These are phyloP conservation scores for Staurois parvus DNA, from an alignment of 2,797 vertebrate genomes.

Conservation along the genomic window DNA sequence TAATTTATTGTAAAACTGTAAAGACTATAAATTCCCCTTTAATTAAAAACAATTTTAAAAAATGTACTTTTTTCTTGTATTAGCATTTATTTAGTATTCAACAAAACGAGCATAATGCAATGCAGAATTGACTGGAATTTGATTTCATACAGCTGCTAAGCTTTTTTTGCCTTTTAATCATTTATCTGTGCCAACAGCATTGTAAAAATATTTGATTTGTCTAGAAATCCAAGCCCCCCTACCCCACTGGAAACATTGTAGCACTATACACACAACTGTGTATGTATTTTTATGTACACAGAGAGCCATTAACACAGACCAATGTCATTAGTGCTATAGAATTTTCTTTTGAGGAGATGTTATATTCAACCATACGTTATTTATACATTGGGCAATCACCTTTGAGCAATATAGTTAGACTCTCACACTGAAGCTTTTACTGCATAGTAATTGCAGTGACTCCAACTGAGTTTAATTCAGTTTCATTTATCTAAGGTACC, in stretches of 20 bases:
- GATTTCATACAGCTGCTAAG: background rate
- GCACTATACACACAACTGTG: slow-evolving; percentile 46
- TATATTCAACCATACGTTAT: slow-evolving; percentile 56
- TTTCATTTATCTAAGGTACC: slow-evolving; percentile 54
- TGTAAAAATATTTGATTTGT: slow-evolving; percentile 17
- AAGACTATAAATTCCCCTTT: too few relatives aligned
- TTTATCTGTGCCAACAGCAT: slow-evolving; percentile 14
- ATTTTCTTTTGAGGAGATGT: slow-evolving; percentile 56
- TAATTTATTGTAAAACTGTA: too few relatives aligned
- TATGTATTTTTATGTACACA: slow-evolving; percentile 34
- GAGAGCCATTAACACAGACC: slow-evolving; percentile 51
- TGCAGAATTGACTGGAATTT: background rate
- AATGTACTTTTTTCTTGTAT: too few relatives aligned
- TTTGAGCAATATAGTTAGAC: slow-evolving; percentile 36
- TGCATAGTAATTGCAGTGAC: slow-evolving; percentile 54
- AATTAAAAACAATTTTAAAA: too few relatives aligned
- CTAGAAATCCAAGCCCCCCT: slow-evolving; percentile 11
- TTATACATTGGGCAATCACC: slow-evolving; percentile 56
- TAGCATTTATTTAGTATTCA: too few relatives aligned
- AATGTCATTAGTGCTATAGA: slow-evolving; percentile 53
- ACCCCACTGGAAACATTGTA: slow-evolving; percentile 20
- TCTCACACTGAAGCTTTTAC: slow-evolving; percentile 21
- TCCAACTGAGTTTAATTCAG: slow-evolving; percentile 58
- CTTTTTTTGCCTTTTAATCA: background rate
- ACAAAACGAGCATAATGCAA: too few relatives aligned